Base-by-base conservation (phyloP, 2,797 vertebrate species). In the Cuniculus paca region DNA sequence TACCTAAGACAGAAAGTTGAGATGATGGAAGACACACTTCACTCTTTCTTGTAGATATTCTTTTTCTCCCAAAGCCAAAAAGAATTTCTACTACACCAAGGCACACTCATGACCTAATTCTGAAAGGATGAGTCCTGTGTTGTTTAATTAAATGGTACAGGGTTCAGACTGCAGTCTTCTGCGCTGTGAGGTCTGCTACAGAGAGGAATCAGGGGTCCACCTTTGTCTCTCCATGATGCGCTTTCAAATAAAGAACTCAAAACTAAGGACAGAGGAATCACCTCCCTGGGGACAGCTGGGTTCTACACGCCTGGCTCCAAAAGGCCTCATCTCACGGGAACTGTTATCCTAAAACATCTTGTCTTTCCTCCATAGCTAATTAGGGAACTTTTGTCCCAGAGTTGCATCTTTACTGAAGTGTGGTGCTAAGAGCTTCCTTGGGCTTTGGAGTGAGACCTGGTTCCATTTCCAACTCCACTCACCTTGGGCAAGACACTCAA, bases 31-130 rank as follows among this genome's bases (percentile, higher is more conserved):
- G 42, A 83, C 34, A 84, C 28, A 63, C 22, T 45, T 83, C 26
- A 60, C 48, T 74, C 48, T 42, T 81, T 68, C 58, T 52, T n/a
- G 13, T 6, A 28, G 50, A 26, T 2, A 2, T n/a, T 68, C 10
- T 58, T 45, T 89, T 72, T 60, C 58, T 78, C 26, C 61, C 4
- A 75, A 77, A 96, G n/a, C n/a, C 16, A 11, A 85, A 78, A 80
- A 75, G 70, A 24, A 63, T 52, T 24, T 60, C 88, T 20, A 28
- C 39, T 50, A 60, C 50, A 52, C 36, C 1, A 14, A 92, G 75
- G 50, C 79, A 28, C 5, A n/a, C 50, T 36, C 60, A 72, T 94
- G 96, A 93, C 86, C 80, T 79, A 83, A 70, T 95, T 97, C 93
- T 42, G 83, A 75, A 90, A 93, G 84, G 58, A 80, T 1, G 2